A percentile compares a stretch with the other conserved stretches of the same genome.
Evolutionary conservation across 1,140 invertebrate species (phyloP).

Genomic region (Solenopsis fugax): DNA sequence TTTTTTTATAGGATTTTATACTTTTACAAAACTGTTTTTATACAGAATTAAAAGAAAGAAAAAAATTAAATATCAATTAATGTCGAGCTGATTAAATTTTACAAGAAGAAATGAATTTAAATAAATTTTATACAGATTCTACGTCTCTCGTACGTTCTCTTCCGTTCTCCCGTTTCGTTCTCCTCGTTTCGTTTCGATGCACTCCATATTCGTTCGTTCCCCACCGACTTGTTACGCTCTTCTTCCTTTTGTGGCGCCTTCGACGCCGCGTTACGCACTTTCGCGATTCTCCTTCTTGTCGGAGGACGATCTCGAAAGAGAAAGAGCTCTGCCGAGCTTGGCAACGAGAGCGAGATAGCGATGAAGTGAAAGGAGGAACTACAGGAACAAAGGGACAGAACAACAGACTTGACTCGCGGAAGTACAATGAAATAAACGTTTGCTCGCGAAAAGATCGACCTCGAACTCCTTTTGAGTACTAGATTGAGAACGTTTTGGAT

Average conservation of each 20-base stretch:
- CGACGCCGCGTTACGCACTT: constrained; percentile 52
- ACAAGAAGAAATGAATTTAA: neutral
- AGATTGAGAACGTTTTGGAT: neutral
- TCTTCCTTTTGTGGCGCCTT: constrained; percentile 56
- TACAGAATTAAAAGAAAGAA: neutral
- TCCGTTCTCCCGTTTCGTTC: neutral
- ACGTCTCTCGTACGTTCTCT: neutral
- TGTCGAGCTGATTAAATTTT: neutral
- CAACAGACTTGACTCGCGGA: constrained; percentile 47
- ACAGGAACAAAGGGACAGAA: constrained; percentile 53
- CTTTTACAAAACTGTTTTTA: neutral
- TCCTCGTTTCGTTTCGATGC: constrained; percentile 39
- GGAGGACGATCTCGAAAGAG: constrained; percentile 55
- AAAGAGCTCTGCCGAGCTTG: constrained; percentile 36
- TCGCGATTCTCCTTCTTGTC: constrained; percentile 39
- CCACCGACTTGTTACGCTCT: constrained; percentile 43
- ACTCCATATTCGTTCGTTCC: constrained; percentile 47
- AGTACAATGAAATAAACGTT: constrained; percentile 29
- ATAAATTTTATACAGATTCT: constrained; percentile 17
- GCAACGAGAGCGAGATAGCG: constrained; percentile 15
- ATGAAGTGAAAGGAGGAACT: constrained; percentile 42
- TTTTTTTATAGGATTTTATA: neutral
- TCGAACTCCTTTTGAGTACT: neutral
- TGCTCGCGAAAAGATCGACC: constrained; percentile 14
- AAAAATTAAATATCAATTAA: constrained; percentile 15